Conservation (phyloP, 2,888 invertebrate genomes). For the Andrena marginata region DNA sequence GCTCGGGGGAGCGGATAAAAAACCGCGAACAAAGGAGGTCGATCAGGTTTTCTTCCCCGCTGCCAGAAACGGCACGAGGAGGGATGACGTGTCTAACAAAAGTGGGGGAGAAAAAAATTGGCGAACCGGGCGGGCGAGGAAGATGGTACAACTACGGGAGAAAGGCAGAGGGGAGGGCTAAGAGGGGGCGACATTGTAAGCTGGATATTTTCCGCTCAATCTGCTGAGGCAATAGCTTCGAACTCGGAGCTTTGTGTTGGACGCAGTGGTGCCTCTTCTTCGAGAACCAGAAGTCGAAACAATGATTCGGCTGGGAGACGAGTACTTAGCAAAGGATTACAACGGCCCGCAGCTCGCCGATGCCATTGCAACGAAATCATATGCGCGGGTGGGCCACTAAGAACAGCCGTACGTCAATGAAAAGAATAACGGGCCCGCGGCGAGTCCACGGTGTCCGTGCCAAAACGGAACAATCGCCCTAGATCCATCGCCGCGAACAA, state of each 20-base stretch:
- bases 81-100: conserved; percentile 9
- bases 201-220: conserved; percentile 78
- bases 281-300: conserved; percentile 47
- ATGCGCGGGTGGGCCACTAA: conserved; percentile 47
- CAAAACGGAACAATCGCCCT: conserved; percentile 73
- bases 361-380: conserved; percentile 44
- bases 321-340: conserved; percentile 4
- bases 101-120: conserved; percentile 2
- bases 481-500: conserved; percentile 70
- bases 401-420: conserved; percentile 53
- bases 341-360: neutral
- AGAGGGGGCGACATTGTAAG: conserved; percentile 68
- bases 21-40: conserved; percentile 62
- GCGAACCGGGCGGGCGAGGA: neutral
- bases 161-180: conserved; percentile 5
- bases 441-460: conserved; percentile 59
- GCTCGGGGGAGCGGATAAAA: conserved; percentile 59
- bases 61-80: conserved; percentile 15
- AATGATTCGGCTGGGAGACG: conserved; percentile 15
- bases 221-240: conserved; percentile 73
- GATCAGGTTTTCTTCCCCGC: conserved; percentile 60
- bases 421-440: conserved; percentile 70
- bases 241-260: conserved; percentile 68
- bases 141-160: conserved; percentile 29
- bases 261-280: neutral